Base-by-base conservation (phyloP, 1,140 invertebrate genomes). In the Antheraea pernyi region DNA sequence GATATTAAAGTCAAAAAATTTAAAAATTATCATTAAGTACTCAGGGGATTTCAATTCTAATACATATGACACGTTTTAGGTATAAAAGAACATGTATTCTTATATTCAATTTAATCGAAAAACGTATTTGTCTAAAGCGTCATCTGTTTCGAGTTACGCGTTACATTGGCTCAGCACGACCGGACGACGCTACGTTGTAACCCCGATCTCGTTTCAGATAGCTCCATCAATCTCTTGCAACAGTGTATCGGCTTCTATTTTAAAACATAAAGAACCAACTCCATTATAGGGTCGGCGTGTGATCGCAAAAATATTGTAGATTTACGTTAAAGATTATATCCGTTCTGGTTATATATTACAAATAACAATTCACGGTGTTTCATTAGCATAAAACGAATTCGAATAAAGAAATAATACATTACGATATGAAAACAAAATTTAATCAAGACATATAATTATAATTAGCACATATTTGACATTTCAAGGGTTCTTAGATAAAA, bases 171-270 rank as follows among this genome's bases (percentile, higher is more conserved):
- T 70, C 63, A 48, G 61, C 63, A 64, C 58, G 65, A 61, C 60
- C 67, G 68, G 67, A 62, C 59, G 73, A 53, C 48, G 65, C 58
- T 64, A 68, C 71, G 65, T 76, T 48, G 53, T 72, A 78, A 77
- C 80, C 79, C 78, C 74, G 86, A 86, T 85, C 84, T 85, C 75
- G 79, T 85, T 85, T 74, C 73, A 82, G 83, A 86, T 87, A 86
- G 79, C 84, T 85, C 77, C 77, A 89, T 89, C 86, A 89, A 87
- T 87, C 85, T 83, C 80, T 70, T 70, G 77, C 80, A 79, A 79
- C 77, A 85, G 65, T 77, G 77, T 79, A 80, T 77, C 74, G 72
- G 71, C 76, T 75, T 74, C 75, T 74, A 77, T 76, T 82, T 72
- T 75, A 71, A 67, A 77, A 73, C 60, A 62, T 68, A 78, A 78